A percentile compares a stretch with the other conserved stretches of the same genome.
These are phyloP conservation scores for Copsychus sechellarum DNA, from an alignment of 2,113 vertebrate genomes.

Conservation along the genomic window DNA sequence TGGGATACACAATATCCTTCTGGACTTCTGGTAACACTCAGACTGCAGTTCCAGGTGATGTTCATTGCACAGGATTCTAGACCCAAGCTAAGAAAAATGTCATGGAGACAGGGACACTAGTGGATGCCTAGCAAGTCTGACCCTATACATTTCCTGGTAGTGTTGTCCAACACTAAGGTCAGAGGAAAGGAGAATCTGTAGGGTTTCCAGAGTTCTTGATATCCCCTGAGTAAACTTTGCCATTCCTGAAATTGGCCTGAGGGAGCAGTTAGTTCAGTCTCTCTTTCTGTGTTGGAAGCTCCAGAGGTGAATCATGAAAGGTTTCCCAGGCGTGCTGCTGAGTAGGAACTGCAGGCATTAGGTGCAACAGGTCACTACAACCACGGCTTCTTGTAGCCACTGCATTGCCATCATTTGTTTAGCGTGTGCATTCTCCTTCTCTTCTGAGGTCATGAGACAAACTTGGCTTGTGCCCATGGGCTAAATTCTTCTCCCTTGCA, in stretches of 20 bases:
- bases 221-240: background rate
- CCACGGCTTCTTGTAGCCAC: background rate
- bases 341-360: background rate
- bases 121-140: background rate
- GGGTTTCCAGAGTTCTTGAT: background rate
- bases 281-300: background rate
- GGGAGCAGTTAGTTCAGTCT: background rate
- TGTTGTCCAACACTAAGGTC: background rate
- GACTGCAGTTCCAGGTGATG: background rate
- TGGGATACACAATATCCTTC: background rate
- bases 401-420: background rate
- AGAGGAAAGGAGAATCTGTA: background rate
- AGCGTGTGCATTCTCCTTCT: background rate
- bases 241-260: background rate
- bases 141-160: background rate
- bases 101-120: rapidly evolving
- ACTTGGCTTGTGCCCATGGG: background rate
- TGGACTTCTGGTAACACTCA: background rate
- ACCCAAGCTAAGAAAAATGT: background rate
- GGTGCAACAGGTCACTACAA: background rate
- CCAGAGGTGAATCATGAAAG: background rate
- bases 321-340: background rate
- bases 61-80: background rate
- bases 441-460: background rate
- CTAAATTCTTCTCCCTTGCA: background rate